Evolutionary conservation across 2,113 vertebrate genomes (phyloP), one percentile per base, ranked within the genome.

Genomic region (Cinclus cinclus): DNA sequence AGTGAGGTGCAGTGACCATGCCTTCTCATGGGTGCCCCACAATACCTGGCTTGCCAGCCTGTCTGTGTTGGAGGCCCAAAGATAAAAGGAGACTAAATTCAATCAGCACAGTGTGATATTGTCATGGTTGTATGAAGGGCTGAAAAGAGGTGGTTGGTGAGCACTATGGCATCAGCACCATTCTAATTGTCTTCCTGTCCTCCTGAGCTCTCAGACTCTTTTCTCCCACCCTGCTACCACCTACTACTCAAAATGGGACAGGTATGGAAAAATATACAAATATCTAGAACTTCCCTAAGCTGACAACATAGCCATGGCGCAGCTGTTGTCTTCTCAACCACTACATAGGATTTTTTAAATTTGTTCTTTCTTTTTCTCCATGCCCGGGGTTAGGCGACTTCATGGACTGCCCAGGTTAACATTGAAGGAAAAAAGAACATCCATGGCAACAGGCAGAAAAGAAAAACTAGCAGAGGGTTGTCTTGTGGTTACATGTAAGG

Each of bases 311-410:
- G 10, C 12, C 47, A 58, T 27, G 47, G 37, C 2, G 11, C 42
- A 73, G 35, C 33, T 23, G 20, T 76, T 76, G 24, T 15, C 44
- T 80, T 64, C 71, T 83, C 24, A 52, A 4, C 3, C 4, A 7
- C 15, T 35, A 5, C 1, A 0, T 1, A 47, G 27, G 9, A 42
- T 19, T 63, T 69, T 15, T 42, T 64, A 6, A 6, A 5, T 59
- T 76, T 46, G 10, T 4, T 50, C 25, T 23, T 90, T 67, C 10
- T 17, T 63, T 77, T 68, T 28, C 25, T 89, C 20, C 2, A 3
- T 58, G 33, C 2, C n/a, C 7, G 20, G 19, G 7, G 3, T 18
- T n/a, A 77, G 41, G 16, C 11, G 7, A 37, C 23, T 79, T 87
- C 23, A 42, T 41, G 25, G 9, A 12, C 44, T 87, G 22, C 39